Percentiles rank a stretch among this genome's conserved stretches.
Conservation (phyloP, 2,113 vertebrate species). For the Ciconia maguari region DNA sequence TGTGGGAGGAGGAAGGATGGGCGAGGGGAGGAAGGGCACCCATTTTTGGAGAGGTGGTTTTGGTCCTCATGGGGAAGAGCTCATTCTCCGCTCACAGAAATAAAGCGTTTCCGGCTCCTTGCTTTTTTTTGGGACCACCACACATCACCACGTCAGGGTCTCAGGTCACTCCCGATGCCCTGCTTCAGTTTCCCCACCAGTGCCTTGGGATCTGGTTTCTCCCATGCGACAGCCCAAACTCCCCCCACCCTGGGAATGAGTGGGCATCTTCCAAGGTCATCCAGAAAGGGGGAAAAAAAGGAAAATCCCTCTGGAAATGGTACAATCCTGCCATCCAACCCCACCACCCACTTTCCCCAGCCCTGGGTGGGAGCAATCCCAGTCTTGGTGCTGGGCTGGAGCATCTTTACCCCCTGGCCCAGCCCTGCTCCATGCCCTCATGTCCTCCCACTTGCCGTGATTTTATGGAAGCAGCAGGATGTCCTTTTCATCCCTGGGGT, state of each 20-base stretch:
- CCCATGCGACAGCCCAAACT: fast-evolving
- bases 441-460: fast-evolving
- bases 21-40: not conserved
- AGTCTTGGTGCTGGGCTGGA: not conserved
- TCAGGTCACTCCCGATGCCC: fast-evolving
- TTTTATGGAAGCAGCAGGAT: fast-evolving
- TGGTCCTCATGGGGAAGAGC: not conserved
- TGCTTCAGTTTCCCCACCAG: not conserved
- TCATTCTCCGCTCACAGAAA: not conserved
- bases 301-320: not conserved
- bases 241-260: fast-evolving
- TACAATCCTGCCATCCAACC: not conserved
- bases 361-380: not conserved
- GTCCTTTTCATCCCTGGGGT: not conserved
- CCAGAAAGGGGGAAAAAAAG: not conserved
- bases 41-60: not conserved
- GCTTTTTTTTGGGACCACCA: fast-evolving
- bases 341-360: not conserved
- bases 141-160: fast-evolving
- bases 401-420: not conserved
- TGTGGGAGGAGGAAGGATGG: not conserved
- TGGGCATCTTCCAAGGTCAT: not conserved
- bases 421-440: not conserved
- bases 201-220: not conserved
- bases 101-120: not conserved